These are phyloP conservation scores for Drosophila diplacantha DNA, from an alignment of 2,888 invertebrate genomes.

Conservation along the genomic window DNA sequence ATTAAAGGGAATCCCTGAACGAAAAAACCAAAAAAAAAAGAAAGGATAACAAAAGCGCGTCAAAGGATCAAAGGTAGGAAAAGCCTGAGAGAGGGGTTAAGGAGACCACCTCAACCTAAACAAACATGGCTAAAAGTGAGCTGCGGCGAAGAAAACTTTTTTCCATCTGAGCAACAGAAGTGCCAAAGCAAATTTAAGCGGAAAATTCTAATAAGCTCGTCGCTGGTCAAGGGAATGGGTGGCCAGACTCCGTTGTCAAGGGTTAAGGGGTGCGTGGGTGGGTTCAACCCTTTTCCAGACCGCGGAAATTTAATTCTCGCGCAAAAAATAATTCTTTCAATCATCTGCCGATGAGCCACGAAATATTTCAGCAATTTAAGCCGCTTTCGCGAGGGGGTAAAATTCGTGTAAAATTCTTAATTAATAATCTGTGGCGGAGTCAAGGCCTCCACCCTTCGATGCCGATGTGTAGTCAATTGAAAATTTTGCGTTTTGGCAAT, in stretches of 20 bases:
- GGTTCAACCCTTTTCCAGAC: slow-evolving; percentile 54
- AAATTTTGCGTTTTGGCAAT: slow-evolving; percentile 70
- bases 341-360: slow-evolving; percentile 70
- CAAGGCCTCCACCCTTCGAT: slow-evolving; percentile 13
- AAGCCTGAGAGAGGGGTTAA: slow-evolving; percentile 4
- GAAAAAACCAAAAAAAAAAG: slow-evolving; percentile 12
- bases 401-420: slow-evolving; percentile 73
- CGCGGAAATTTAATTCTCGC: slow-evolving; percentile 74
- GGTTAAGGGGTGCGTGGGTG: slow-evolving; percentile 17
- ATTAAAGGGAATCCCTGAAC: slow-evolving; percentile 52
- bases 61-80: slow-evolving; percentile 69
- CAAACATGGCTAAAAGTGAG: slow-evolving; percentile 51
- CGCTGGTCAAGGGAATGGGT: slow-evolving; percentile 57
- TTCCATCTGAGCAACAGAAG: slow-evolving; percentile 34
- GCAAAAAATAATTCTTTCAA: slow-evolving; percentile 65
- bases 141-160: slow-evolving; percentile 55
- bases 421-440: slow-evolving; percentile 75
- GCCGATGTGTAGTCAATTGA: slow-evolving; percentile 67
- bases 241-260: slow-evolving; percentile 9
- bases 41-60: slow-evolving; percentile 65
- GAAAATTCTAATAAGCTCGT: slow-evolving; percentile 70
- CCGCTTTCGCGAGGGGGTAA: slow-evolving; percentile 56
- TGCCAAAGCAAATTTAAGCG: slow-evolving; percentile 72
- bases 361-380: slow-evolving; percentile 72
- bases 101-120: slow-evolving; percentile 53